Base-by-base conservation (phyloP, 2,797 vertebrate species). In the Tauraco hartlaubi region DNA sequence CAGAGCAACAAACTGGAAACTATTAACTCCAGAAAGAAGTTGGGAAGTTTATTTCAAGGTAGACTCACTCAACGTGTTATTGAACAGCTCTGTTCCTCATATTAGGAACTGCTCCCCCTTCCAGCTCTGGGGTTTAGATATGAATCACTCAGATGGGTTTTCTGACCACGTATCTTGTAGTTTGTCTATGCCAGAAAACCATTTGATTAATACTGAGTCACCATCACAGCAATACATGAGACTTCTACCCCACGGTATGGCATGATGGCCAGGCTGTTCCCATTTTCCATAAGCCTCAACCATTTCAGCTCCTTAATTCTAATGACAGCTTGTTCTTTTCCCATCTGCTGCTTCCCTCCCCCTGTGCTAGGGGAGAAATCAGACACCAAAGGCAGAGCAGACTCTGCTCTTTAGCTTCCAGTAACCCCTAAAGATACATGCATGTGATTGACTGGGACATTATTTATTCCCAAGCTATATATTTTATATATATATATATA, bases 261-360 rank as follows among this genome's bases (percentile, higher is more conserved):
- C 4, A 17, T 2, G 0, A 33, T 41, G 69, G 76, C 63, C 88
- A 88, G 77, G 73, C 85, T 93, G 83, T 28, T 90, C 73, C 85
- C 55, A 31, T 75, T 84, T 89, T 33, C 33, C 0, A 54, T 54
- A 92, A 95, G 88, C 79, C n/a, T 81, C 85, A 75, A 64, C 90
- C 80, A 54, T 76, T 90, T 73, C 88, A 92, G 90, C 48, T 93
- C 88, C 90, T 89, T 94, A 93, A 95, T 97, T 96, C 94, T 79
- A 94, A 76, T 63, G 83, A 95, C 93, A 96, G 92, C 87, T 77
- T 93, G 90, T 82, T 90, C 90, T 91, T 55, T 59, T 71, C 92
- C 94, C 94, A 96, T 96, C 93, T 95, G 95, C 92, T 67, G 66
- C 74, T 43, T 95, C 71, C 90, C 90, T 94, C 56, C 84, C 86